Conservation (phyloP, 2,113 vertebrate species). For the Deroptyus accipitrinus region DNA sequence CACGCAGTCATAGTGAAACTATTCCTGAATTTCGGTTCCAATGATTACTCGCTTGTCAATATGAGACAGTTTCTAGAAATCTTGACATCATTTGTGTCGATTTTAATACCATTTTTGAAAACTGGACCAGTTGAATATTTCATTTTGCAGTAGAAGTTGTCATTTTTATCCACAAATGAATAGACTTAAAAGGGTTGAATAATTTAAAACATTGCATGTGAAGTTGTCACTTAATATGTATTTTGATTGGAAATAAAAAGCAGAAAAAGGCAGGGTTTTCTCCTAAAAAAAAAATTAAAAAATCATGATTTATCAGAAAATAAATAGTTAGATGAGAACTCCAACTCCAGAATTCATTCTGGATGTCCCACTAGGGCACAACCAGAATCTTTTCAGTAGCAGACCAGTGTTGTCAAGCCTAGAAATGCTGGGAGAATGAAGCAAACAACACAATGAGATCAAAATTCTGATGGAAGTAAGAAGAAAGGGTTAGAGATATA, state of each 20-base stretch:
- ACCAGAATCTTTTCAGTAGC: neutral
- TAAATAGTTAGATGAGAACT: neutral
- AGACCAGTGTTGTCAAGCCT: neutral
- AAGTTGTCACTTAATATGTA: neutral
- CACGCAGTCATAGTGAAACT: neutral
- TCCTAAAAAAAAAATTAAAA: neutral
- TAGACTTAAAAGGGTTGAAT: neutral
- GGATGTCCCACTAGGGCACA: neutral
- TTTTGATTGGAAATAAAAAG: neutral
- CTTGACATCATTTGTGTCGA: neutral
- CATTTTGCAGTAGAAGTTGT: neutral
- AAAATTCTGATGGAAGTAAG: neutral
- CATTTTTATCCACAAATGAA: neutral
- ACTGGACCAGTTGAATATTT: neutral
- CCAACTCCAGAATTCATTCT: neutral
- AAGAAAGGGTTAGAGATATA: neutral
- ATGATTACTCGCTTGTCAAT: neutral
- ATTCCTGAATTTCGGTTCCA: neutral
- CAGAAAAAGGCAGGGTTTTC: neutral
- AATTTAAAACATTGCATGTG: neutral
- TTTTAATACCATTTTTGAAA: neutral
- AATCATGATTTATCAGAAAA: neutral
- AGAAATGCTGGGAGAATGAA: neutral
- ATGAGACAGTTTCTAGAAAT: neutral
- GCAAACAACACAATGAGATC: neutral